Base-by-base conservation (phyloP, 1,140 invertebrate genomes). In the Agraylea sexmaculata region DNA sequence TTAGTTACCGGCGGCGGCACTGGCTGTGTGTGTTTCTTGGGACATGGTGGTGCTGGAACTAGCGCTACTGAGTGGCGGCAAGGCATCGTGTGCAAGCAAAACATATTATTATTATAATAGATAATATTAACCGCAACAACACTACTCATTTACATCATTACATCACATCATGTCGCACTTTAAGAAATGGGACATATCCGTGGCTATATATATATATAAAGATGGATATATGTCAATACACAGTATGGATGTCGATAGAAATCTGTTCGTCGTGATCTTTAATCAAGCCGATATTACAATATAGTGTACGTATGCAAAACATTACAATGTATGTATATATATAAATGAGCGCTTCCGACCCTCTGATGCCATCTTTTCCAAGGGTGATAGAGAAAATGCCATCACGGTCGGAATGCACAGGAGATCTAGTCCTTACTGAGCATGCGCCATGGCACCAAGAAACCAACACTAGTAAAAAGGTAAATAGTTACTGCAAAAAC, bases 381-480 rank as follows among this genome's bases (percentile, higher is more conserved):
- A 13, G 11, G 54, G n/a, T n/a, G n/a, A n/a, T n/a, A n/a, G n/a
- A n/a, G n/a, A n/a, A n/a, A n/a, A n/a, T n/a, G n/a, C n/a, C 53
- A 51, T 55, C 53, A 52, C 40, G 52, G 50, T 53, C 54, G 58
- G 59, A 57, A 60, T 58, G 59, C 56, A 58, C 60, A 58, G 61
- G 59, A 59, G 60, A 27, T 57, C 65, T 64, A 64, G 47, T 49
- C 60, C 65, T 66, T 62, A 58, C 62, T 63, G 60, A 66, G 63
- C 65, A 68, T 68, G 65, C 65, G 65, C 65, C 63, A 65, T 64
- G 65, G 65, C 65, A 68, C 65, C 64, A 64, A 68, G 65, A 65
- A 63, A 68, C 65, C 65, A 63, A 68, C 64, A 65, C 63, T 66
- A 66, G 63, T 65, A 62, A 66, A 67, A 64, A 63, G 42, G 48